phyloP scores from a whole-genome alignment of 1,140 invertebrate genomes.

The Oscheius sp. region DNA sequence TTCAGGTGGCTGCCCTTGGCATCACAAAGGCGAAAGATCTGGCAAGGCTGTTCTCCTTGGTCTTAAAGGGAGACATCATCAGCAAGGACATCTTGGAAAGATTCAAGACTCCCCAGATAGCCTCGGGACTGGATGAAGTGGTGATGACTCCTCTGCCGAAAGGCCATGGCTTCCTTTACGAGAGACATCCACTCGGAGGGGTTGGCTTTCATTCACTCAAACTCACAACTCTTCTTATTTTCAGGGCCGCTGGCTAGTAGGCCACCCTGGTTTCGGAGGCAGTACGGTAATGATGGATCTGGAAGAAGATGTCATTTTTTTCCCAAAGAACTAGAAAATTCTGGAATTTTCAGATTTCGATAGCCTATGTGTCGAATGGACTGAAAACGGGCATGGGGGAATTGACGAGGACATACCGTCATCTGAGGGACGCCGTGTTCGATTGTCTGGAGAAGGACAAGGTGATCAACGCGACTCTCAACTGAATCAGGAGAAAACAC shows the following conservation, averaged over 20 bases:
- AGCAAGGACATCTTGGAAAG: constrained; percentile 40
- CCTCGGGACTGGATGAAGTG: constrained; percentile 41
- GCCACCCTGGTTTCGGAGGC: constrained; percentile 55
- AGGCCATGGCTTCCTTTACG: constrained; percentile 56
- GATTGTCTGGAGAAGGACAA: constrained; percentile 30
- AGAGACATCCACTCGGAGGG: constrained; percentile 45
- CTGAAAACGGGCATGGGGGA: constrained; percentile 57
- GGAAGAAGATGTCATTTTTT: no score
- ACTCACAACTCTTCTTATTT: constrained; percentile 5
- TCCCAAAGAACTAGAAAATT: no score
- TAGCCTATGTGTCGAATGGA: constrained; percentile 54
- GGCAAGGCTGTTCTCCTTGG: constrained; percentile 46
- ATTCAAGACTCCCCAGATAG: constrained; percentile 43
- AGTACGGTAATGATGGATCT: constrained; percentile 52
- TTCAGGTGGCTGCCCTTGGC: constrained; percentile 52
- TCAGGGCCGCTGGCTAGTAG: constrained; percentile 49
- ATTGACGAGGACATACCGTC: constrained; percentile 50
- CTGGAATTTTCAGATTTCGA: constrained; percentile 39
- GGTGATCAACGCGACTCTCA: neutral
- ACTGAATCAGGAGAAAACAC: no score
- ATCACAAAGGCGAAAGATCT: constrained; percentile 52
- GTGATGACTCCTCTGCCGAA: constrained; percentile 48
- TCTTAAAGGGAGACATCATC: constrained; percentile 50
- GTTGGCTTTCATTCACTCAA: neutral
- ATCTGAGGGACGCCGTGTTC: constrained; percentile 33